Evolutionary conservation across 2,797 vertebrate genomes (phyloP).

Genomic region (Bradypodion pumilum): DNA sequence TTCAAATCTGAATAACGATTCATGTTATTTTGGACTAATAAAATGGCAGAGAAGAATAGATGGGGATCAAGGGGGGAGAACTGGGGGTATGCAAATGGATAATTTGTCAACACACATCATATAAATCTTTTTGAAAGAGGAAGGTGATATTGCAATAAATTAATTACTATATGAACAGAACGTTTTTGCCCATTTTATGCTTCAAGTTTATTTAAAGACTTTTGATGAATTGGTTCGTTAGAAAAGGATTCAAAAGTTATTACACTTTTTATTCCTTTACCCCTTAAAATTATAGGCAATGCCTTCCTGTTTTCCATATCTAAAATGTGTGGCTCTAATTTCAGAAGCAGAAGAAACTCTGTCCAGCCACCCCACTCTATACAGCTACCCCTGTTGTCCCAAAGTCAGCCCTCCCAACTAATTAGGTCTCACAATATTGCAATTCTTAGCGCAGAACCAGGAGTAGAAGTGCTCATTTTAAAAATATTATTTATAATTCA

Average conservation of each 20-base stretch:
- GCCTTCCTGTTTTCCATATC: background rate
- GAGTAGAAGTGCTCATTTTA: background rate
- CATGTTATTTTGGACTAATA: slow-evolving; percentile 21
- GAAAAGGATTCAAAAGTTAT: background rate
- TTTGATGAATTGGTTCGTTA: background rate
- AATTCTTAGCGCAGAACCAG: background rate
- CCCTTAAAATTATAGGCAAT: background rate
- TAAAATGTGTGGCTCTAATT: background rate
- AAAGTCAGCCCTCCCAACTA: background rate
- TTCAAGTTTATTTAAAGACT: background rate
- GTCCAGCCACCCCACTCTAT: too few relatives aligned
- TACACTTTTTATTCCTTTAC: background rate
- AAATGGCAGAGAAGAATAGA: slow-evolving; percentile 47
- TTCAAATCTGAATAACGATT: slow-evolving; percentile 52
- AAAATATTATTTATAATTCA: background rate
- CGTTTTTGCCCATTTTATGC: slow-evolving; percentile 12
- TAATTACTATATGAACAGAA: background rate
- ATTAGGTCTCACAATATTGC: background rate
- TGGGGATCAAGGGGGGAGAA: slow-evolving; percentile 27
- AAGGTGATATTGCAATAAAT: background rate
- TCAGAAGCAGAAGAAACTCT: background rate
- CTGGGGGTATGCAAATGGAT: slow-evolving; percentile 36
- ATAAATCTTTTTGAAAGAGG: slow-evolving; percentile 43
- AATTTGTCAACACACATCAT: slow-evolving; percentile 37
- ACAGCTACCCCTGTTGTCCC: background rate